Base-by-base conservation (phyloP, 2,888 invertebrate genomes). In the Salpingus planirostris region DNA sequence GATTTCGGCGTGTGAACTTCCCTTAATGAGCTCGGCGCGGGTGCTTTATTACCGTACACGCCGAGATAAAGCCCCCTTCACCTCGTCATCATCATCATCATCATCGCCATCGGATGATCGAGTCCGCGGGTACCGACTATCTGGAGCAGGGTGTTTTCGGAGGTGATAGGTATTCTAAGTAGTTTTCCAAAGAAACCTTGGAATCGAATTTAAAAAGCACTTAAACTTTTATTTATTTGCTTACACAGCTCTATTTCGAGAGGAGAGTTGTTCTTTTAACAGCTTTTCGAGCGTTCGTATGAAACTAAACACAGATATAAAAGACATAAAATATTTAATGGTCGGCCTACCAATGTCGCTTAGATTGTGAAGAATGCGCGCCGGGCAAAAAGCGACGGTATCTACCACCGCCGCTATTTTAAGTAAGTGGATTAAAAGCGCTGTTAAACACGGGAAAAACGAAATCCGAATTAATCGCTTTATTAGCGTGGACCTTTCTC, bases 301-400 rank as follows among this genome's bases (percentile, higher is more conserved):
- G 48, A 47, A 44, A 41, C 46, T 46, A 46, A 50, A 45, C 46
- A 44, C 35, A 45, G 44, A 44, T 48, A 48, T 45, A 48, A 44
- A 44, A 38, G 46, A 42, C 35, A 46, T 49, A 49, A 49, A 49
- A 49, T 44, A 44, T 49, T 49, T 49, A 47, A 47, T 45, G 36
- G 44, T 42, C 43, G 36, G 44, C 40, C 46, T 46, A 46, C 47
- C 43, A 44, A 39, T 44, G 42, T 44, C 40, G 37, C 42, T 40
- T 41, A 47, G 40, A 43, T 43, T 44, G 33, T 40, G 34, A 44
- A 42, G 44, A 46, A 44, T 38, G 42, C 39, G 42, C 8, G n/a
- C n/a, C n/a, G n/a, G n/a, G n/a, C n/a, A n/a, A n/a, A n/a, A n/a
- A n/a, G n/a, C n/a, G n/a, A n/a, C n/a, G n/a, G n/a, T n/a, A n/a